phyloP scores from a whole-genome alignment of 53 echinoderm and acorn worm genomes.

The Paelopatides confundens region DNA sequence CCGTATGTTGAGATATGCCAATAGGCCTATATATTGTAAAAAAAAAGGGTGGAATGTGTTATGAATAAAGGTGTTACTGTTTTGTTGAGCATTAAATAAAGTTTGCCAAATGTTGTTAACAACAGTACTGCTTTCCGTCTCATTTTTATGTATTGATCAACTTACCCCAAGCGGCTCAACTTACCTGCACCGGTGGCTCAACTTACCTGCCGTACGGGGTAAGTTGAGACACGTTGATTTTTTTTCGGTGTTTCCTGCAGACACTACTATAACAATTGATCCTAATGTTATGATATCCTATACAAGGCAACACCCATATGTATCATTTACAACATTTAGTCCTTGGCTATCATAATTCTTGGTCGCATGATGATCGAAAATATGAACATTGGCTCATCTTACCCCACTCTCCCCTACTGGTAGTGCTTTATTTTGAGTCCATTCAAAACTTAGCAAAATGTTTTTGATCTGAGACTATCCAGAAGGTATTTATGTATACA shows the following conservation, averaged over 20 bases:
- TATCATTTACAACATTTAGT: constrained; percentile 19
- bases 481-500: too few species aligned
- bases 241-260: constrained; percentile 6
- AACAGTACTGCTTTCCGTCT: too few species aligned
- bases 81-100: too few species aligned
- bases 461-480: too few species aligned
- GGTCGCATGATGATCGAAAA: constrained; percentile 13
- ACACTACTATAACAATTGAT: background rate
- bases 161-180: constrained; percentile 17
- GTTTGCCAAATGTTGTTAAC: too few species aligned
- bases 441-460: too few species aligned
- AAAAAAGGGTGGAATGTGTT: too few species aligned
- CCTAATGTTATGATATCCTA: constrained; percentile 11
- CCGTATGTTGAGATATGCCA: too few species aligned
- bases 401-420: constrained; percentile 2
- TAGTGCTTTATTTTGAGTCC: too few species aligned
- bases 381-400: constrained; percentile 22
- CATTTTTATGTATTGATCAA: too few species aligned
- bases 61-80: too few species aligned
- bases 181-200: constrained; percentile 15
- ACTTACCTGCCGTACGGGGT: constrained; percentile 26
- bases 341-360: constrained; percentile 20
- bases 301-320: constrained; percentile 2
- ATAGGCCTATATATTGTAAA: too few species aligned
- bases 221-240: constrained; percentile 26